phyloP scores from a whole-genome alignment of 2,113 vertebrate genomes.

The Tragelaphus scriptus region DNA sequence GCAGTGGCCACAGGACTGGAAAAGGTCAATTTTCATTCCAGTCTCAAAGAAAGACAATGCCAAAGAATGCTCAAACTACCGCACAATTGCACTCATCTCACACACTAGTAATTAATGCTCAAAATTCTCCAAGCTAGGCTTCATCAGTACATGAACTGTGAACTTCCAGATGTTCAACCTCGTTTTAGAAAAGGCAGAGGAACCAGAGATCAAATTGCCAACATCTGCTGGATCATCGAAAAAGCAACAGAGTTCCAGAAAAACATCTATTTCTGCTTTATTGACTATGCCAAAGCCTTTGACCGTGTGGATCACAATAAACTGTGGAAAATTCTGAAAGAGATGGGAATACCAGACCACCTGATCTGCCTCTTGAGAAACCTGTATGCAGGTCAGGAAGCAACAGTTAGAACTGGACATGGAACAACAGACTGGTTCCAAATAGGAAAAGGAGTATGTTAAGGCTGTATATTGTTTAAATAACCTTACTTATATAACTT shows the following conservation, averaged over 20 bases:
- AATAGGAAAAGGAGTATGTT: background rate
- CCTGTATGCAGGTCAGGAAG: background rate
- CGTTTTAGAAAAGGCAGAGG: background rate
- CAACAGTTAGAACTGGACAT: background rate
- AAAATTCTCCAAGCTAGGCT: background rate
- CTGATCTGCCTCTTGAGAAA: background rate
- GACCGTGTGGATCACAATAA: background rate
- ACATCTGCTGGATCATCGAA: accelerated
- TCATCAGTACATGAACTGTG: background rate
- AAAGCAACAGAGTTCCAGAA: background rate
- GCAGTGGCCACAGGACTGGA: background rate
- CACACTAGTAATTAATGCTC: background rate
- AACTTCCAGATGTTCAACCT: background rate
- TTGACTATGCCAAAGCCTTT: background rate
- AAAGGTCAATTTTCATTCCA: background rate
- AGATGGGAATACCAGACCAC: background rate
- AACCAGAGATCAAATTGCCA: background rate
- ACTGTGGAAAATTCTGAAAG: background rate
- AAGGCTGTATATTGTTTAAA: background rate
- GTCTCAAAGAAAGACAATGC: background rate
- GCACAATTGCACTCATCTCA: background rate
- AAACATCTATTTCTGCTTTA: background rate
- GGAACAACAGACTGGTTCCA: background rate
- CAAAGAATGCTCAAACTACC: background rate
- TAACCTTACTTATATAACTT: background rate